phyloP scores from a whole-genome alignment of 1,140 invertebrate genomes.

The Micrasema longulum region DNA sequence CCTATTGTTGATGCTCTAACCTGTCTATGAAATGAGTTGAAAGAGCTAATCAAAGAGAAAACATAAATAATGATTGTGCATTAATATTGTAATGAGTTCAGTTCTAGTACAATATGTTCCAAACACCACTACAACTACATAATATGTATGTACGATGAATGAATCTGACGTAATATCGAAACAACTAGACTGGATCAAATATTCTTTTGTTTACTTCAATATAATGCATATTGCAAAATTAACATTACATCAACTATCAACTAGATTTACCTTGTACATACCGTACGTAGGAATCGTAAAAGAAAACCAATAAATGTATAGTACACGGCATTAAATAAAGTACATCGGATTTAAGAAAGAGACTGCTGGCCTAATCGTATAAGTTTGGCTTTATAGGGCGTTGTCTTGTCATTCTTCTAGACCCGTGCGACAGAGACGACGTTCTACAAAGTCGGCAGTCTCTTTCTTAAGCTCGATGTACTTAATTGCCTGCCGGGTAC shows the following conservation, averaged over 20 bases:
- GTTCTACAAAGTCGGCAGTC: too few relatives aligned
- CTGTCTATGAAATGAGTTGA: not conserved
- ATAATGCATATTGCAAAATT: slow-evolving; percentile 9
- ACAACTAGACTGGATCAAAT: slow-evolving; percentile 52
- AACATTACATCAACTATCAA: not conserved
- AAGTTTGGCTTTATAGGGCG: too few relatives aligned
- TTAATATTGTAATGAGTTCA: slow-evolving; percentile 11
- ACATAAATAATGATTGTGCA: not conserved
- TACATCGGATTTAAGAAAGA: too few relatives aligned
- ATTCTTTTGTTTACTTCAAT: slow-evolving; percentile 47
- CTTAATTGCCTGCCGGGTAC: too few relatives aligned
- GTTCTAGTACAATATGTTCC: not conserved
- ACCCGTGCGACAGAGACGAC: too few relatives aligned
- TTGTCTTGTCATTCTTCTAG: too few relatives aligned
- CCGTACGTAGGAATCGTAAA: too few relatives aligned
- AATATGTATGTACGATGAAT: slow-evolving; percentile 14
- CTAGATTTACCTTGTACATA: too few relatives aligned
- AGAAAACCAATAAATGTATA: too few relatives aligned
- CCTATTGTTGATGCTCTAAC: not conserved
- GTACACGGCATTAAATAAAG: too few relatives aligned
- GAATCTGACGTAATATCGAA: slow-evolving; percentile 21
- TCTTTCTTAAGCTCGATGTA: too few relatives aligned
- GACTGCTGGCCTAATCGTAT: too few relatives aligned
- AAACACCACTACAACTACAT: slow-evolving; percentile 9
- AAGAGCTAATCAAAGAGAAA: slow-evolving; percentile 15